Evolutionary conservation across 2,888 invertebrate species (phyloP).

Genomic region (Papilio protenor): DNA sequence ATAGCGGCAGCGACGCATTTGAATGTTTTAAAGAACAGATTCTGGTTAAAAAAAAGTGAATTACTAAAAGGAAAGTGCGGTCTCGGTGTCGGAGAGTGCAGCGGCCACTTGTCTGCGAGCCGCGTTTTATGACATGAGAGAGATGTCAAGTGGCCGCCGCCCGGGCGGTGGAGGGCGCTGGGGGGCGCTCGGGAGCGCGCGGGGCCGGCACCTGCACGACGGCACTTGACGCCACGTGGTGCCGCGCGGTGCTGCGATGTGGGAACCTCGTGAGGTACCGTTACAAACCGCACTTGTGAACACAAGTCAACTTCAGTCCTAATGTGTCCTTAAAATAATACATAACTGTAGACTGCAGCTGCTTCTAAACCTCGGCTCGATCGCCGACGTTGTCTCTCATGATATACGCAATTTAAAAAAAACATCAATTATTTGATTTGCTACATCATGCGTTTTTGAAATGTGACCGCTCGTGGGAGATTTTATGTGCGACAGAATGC

Average conservation of each 20-base stretch:
- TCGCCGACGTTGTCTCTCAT: background rate
- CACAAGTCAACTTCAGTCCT: slow-evolving; percentile 1
- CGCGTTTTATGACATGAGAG: slow-evolving; percentile 31
- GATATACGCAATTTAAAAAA: too few species aligned
- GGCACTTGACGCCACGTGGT: slow-evolving; percentile 65
- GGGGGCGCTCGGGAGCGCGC: slow-evolving; percentile 42
- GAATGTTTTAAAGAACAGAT: background rate
- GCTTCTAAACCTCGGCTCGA: background rate
- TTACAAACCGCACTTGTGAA: slow-evolving; percentile 21
- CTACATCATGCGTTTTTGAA: background rate
- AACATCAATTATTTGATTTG: background rate
- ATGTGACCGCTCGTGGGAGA: background rate
- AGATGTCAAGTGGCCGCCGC: slow-evolving; percentile 30
- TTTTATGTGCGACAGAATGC: background rate
- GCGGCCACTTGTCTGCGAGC: slow-evolving; percentile 12
- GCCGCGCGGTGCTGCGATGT: slow-evolving; percentile 50
- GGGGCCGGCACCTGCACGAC: slow-evolving; percentile 53
- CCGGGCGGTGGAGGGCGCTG: background rate
- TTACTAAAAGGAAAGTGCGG: slow-evolving; percentile 4
- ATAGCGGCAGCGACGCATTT: background rate
- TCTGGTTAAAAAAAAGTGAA: background rate
- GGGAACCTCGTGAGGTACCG: slow-evolving; percentile 35
- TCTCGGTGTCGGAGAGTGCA: background rate
- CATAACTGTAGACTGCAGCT: background rate
- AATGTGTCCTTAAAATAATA: background rate